Base-by-base conservation (phyloP, 2,113 vertebrate genomes). In the Rhegmatorhina hoffmannsi region DNA sequence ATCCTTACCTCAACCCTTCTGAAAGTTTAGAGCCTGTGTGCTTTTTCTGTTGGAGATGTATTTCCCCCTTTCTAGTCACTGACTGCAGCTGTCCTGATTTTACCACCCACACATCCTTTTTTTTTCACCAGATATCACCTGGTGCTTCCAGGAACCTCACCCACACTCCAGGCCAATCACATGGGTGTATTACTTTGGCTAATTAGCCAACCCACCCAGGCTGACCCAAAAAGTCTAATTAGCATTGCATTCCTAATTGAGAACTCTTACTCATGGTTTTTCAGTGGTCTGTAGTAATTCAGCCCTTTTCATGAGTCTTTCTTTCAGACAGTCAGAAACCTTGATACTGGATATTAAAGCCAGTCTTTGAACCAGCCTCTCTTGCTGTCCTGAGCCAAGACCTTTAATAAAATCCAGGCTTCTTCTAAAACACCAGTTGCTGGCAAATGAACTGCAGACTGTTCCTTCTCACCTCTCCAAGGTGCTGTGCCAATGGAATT, bases 81-180 rank as follows among this genome's bases (percentile, higher is more conserved):
- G 76, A 90, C 68, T 96, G 89, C 90, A 96, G 92, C 95, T 96
- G 96, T 77, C 92, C 90, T 92, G 74, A 84, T 94, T 87, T 91
- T 97, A 96, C 94, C 96, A 96, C 93, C 91, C 95, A 95, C 95
- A 66, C 80, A 95, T 86, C 77, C 63, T 68, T 88, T 79, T 86
- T 63, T 92, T 49, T 90, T 7, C 62, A 76, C 52, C 90, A 97
- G 90, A 18, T 95, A 96, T 96, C 91, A 97, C 95, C 94, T 88
- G 90, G 94, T 95, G 90, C 69, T 92, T 94, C 82, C 89, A 95
- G 91, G 86, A 90, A 63, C 92, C 92, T 96, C 94, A 93, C 96
- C 96, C 96, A 96, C 85, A 96, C 96, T 97, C 93, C 94, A 90
- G 92, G 92, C 87, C 95, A 94, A 95, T 95, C 96, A 96, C 93